Percentiles rank a stretch among this genome's conserved stretches.
phyloP scores from a whole-genome alignment of 1,140 invertebrate species.

The Zaprionus africanus region DNA sequence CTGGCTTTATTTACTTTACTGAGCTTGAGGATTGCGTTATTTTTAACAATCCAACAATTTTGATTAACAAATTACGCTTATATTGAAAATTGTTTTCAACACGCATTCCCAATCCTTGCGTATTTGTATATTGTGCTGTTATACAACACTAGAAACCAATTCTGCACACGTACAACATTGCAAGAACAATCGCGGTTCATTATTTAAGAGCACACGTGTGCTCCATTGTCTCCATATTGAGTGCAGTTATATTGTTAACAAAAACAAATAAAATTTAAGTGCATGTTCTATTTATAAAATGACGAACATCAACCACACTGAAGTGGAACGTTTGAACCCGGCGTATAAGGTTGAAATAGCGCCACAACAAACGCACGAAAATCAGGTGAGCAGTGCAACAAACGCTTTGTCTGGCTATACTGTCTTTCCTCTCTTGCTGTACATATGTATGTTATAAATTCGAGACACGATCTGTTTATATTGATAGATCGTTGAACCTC shows the following conservation, averaged over 20 bases:
- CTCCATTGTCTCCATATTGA: conserved; percentile 33
- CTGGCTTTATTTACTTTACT: background rate
- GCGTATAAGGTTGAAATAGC: conserved; percentile 60
- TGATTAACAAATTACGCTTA: conserved; percentile 34
- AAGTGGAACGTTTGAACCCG: conserved; percentile 61
- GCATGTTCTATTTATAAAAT: conserved; percentile 37
- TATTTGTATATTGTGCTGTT: conserved; percentile 31
- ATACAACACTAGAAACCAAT: conserved; percentile 51
- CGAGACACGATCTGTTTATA: conserved; percentile 32
- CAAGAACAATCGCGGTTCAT: conserved; percentile 27
- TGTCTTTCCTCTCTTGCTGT: background rate
- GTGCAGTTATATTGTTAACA: conserved; percentile 42
- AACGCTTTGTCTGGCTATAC: conserved; percentile 3
- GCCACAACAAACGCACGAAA: conserved; percentile 53
- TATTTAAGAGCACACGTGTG: conserved; percentile 26
- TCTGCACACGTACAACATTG: conserved; percentile 36
- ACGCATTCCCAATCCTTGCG: conserved; percentile 18
- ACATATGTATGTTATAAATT: background rate
- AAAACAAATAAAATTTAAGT: conserved; percentile 8
- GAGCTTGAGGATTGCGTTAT: background rate
- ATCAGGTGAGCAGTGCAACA: conserved; percentile 60
- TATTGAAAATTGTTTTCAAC: conserved; percentile 18
- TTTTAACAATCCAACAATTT: conserved; percentile 12
- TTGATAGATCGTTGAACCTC: conserved; percentile 30
- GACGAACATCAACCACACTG: conserved; percentile 37